Percentiles rank a stretch among this genome's conserved stretches.
phyloP scores from a whole-genome alignment of 1,140 invertebrate species.

The Diorhabda elongata region DNA sequence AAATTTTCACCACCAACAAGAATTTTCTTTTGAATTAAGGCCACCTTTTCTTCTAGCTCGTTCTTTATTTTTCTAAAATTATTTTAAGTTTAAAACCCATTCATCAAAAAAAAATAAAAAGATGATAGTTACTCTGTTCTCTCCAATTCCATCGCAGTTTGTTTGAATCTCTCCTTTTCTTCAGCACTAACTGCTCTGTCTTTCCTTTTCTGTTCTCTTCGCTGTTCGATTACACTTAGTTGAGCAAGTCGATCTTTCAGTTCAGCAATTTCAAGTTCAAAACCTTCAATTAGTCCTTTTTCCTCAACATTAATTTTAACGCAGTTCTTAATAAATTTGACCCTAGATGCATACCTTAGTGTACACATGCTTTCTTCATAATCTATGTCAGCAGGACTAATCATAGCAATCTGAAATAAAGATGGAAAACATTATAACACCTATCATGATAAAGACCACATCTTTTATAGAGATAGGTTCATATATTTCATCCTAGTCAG shows the following conservation, averaged over 20 bases:
- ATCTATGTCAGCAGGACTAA: conserved; percentile 93
- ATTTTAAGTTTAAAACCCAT: too few relatives aligned
- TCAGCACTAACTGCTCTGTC: conserved; percentile 48
- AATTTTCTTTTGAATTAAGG: conserved; percentile 90
- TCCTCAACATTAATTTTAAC: conserved; percentile 97
- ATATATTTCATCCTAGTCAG: too few relatives aligned
- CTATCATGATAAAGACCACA: not conserved
- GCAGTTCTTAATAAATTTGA: conserved; percentile 96
- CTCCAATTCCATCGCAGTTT: conserved; percentile 37
- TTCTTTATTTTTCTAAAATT: conserved; percentile 57
- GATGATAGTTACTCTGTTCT: conserved; percentile 36
- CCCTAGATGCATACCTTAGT: conserved; percentile 91
- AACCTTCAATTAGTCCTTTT: conserved; percentile 90
- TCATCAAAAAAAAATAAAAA: too few relatives aligned
- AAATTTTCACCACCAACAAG: conserved; percentile 97
- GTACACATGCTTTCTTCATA: conserved; percentile 98
- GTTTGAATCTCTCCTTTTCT: conserved; percentile 49
- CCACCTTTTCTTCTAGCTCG: conserved; percentile 79
- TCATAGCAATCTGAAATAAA: conserved; percentile 68
- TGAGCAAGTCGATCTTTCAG: conserved; percentile 49
- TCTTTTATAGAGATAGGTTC: not conserved
- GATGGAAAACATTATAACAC: not conserved
- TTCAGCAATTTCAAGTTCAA: conserved; percentile 95
- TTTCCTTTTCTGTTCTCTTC: conserved; percentile 37
- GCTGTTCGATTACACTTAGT: conserved; percentile 28